Conservation (phyloP, 2,113 vertebrate genomes). For the Spea multiplicata region DNA sequence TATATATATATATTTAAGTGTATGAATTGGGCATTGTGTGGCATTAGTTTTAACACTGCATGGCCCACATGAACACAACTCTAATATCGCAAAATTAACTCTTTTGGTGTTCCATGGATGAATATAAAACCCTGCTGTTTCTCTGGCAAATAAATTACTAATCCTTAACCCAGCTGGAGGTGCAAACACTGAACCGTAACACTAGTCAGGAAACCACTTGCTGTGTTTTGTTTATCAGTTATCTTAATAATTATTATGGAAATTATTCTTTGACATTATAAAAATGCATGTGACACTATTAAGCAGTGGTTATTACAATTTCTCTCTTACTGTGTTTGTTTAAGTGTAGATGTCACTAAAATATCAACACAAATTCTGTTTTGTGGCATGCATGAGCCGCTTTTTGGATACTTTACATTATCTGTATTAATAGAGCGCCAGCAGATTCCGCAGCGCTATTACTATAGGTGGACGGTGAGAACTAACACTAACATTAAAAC, state of each 20-base stretch:
- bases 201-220: slow-evolving; percentile 26
- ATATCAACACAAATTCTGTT: slow-evolving; percentile 7
- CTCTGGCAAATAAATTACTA: slow-evolving; percentile 26
- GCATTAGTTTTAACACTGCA: neutral
- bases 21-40: neutral
- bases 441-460: no score
- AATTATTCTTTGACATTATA: slow-evolving; percentile 40
- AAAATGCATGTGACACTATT: slow-evolving; percentile 25
- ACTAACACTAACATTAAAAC: no score
- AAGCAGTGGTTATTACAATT: slow-evolving; percentile 25
- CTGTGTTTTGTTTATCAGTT: slow-evolving; percentile 35
- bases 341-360: slow-evolving; percentile 30
- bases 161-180: slow-evolving; percentile 42
- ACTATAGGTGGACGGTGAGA: no score
- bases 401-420: no score
- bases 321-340: slow-evolving; percentile 19
- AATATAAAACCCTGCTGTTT: neutral
- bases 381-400: no score
- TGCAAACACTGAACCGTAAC: slow-evolving; percentile 2
- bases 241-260: slow-evolving; percentile 41
- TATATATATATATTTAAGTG: no score
- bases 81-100: neutral
- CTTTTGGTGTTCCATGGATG: neutral
- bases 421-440: no score
- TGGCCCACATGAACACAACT: neutral